Percentiles rank a stretch among this genome's conserved stretches.
Evolutionary conservation across 2,113 vertebrate genomes (phyloP).

Genomic region (Psittacara wagleri): DNA sequence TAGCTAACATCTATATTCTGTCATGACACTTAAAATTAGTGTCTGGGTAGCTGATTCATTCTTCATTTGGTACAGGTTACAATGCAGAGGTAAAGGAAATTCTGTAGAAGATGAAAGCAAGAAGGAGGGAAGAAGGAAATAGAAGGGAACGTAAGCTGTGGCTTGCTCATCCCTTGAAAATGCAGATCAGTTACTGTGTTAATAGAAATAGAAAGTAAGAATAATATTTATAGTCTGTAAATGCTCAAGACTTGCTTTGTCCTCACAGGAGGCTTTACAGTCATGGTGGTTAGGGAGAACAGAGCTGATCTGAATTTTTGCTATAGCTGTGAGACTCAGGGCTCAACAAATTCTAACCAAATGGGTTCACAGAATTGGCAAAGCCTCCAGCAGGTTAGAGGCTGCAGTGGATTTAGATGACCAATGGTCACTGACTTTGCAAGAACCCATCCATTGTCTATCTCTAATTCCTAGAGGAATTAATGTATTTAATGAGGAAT

Average conservation of each 20-base stretch:
- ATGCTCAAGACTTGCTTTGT: not conserved
- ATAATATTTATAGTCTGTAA: not conserved
- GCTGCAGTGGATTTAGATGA: not conserved
- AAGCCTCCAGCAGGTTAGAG: fast-evolving
- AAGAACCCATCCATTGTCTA: not conserved
- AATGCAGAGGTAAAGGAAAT: not conserved
- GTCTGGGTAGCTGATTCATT: not conserved
- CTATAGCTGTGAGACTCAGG: not conserved
- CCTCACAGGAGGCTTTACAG: not conserved
- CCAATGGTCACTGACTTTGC: too few relatives aligned
- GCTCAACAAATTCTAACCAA: not conserved
- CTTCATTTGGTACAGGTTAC: not conserved
- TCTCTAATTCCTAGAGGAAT: not conserved
- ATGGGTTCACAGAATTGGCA: not conserved
- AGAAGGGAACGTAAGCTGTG: not conserved
- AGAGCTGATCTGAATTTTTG: fast-evolving
- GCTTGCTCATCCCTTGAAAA: not conserved
- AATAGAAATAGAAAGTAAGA: not conserved
- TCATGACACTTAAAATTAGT: too few relatives aligned
- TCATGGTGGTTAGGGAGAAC: fast-evolving
- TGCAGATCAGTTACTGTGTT: not conserved
- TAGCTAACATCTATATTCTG: not conserved
- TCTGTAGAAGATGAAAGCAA: not conserved
- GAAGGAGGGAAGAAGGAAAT: not conserved
- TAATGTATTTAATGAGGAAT: not conserved